phyloP scores from a whole-genome alignment of 2,888 invertebrate species.

The Andrena bicolor region DNA sequence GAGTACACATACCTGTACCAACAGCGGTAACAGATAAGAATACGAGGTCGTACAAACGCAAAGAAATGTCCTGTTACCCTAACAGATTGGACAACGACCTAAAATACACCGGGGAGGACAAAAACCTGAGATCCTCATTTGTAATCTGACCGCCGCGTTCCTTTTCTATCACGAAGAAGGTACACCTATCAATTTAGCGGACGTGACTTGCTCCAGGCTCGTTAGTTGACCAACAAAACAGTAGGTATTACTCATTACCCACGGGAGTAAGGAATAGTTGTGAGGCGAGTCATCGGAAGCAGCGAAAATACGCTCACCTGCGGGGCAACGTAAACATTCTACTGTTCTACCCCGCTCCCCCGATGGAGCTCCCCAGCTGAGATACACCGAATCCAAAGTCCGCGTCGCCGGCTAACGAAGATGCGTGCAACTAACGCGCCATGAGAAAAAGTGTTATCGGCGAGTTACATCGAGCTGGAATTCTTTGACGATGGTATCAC shows the following conservation, averaged over 20 bases:
- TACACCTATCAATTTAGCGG: not conserved
- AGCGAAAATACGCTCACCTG: not conserved
- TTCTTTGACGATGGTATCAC: constrained; percentile 41
- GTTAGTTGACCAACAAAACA: not conserved
- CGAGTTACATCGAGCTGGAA: constrained; percentile 17
- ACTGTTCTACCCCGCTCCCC: not conserved
- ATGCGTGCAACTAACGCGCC: not conserved
- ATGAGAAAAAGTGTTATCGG: not conserved
- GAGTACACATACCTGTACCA: not conserved
- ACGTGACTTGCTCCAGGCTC: not conserved
- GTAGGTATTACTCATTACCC: not conserved
- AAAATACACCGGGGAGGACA: not conserved
- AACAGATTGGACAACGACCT: not conserved
- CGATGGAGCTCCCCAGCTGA: not conserved
- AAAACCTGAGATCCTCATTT: not conserved
- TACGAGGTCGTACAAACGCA: not conserved
- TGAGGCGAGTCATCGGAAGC: not conserved
- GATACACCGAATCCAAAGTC: not conserved
- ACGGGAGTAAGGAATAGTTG: not conserved
- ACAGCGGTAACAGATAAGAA: constrained; percentile 17
- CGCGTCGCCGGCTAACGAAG: not conserved
- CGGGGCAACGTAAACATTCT: not conserved
- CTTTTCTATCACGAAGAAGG: not conserved
- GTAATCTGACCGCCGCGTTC: not conserved
- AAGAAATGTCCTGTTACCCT: not conserved